Evolutionary conservation across 2,797 vertebrate genomes (phyloP).

Genomic region (Octomys mimax): DNA sequence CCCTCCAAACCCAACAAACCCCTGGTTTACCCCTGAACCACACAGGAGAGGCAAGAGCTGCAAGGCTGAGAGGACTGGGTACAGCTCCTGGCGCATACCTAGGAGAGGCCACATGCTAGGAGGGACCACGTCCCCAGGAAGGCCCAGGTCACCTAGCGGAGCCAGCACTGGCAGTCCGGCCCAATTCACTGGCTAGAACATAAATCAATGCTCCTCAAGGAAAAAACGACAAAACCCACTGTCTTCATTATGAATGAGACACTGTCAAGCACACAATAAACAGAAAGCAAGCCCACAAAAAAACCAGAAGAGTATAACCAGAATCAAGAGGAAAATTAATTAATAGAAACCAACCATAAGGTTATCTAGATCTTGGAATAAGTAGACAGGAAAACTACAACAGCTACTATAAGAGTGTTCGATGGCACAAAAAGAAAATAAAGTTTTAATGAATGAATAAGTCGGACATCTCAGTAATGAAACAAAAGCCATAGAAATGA

Average conservation of each 20-base stretch:
- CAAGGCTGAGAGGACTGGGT: background rate
- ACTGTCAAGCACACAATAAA: background rate
- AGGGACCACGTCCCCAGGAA: background rate
- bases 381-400: constrained; percentile 20
- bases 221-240: background rate
- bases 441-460: constrained; percentile 13
- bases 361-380: constrained; percentile 22
- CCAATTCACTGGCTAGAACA: background rate
- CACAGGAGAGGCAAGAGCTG: background rate
- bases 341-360: background rate
- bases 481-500: constrained; percentile 32
- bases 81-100: background rate
- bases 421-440: constrained; percentile 55
- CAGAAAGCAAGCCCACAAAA: background rate
- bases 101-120: background rate
- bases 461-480: constrained; percentile 5
- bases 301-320: background rate
- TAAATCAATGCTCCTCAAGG: background rate
- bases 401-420: background rate
- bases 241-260: background rate
- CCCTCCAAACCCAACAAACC: background rate
- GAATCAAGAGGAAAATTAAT: background rate
- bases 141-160: background rate
- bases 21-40: background rate
- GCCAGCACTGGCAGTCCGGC: background rate